Percentiles rank a stretch among this genome's conserved stretches.
phyloP scores from a whole-genome alignment of 2,797 vertebrate species.

The Parotocinclus haroldoi region DNA sequence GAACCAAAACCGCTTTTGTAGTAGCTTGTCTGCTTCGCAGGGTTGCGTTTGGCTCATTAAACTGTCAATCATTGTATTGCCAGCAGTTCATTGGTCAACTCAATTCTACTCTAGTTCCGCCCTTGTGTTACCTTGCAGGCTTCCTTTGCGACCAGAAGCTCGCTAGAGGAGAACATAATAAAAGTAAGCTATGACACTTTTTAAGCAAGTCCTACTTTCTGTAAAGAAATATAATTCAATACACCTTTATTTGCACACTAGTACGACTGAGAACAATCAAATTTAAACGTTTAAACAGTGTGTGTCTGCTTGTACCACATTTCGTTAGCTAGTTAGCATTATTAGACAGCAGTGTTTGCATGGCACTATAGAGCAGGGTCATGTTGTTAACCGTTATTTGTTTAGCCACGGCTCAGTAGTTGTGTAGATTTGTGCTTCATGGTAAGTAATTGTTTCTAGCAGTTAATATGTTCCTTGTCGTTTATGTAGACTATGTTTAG shows the following conservation, averaged over 20 bases:
- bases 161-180: conserved; percentile 10
- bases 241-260: background rate
- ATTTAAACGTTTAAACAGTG: background rate
- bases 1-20: background rate
- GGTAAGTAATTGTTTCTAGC: no score
- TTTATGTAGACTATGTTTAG: no score
- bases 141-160: conserved; percentile 11
- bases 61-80: conserved; percentile 6
- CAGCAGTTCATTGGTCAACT: conserved; percentile 29
- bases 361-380: no score
- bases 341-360: background rate
- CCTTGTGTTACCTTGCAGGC: conserved; percentile 11
- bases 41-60: background rate
- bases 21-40: background rate
- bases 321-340: conserved; percentile 14
- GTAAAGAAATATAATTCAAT: background rate
- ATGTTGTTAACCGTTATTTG: no score
- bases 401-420: background rate
- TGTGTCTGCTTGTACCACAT: conserved; percentile 14
- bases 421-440: no score
- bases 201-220: background rate
- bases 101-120: background rate
- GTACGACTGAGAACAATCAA: no score
- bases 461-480: no score
- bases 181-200: conserved; percentile 35